Evolutionary conservation across 1,140 invertebrate genomes (phyloP).

Genomic region (Ceratina australensis): DNA sequence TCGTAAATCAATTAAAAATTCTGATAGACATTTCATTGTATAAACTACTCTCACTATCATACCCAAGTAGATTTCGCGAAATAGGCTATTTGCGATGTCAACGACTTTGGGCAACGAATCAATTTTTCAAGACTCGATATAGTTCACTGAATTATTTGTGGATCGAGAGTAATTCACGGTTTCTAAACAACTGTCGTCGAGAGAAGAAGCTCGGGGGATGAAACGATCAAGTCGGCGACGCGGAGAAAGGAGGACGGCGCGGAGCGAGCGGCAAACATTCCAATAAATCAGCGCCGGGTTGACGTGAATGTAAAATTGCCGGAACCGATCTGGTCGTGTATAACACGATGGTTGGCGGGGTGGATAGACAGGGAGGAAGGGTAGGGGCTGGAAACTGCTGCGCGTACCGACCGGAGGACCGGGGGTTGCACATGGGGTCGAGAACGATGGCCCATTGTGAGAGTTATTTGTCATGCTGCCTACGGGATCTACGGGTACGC

Average conservation of each 20-base stretch:
- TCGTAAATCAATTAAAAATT: too few species aligned
- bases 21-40: not conserved
- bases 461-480: constrained; percentile 78
- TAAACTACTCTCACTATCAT: not conserved
- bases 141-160: too few species aligned
- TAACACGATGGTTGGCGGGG: constrained; percentile 67
- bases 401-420: constrained; percentile 50
- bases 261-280: constrained; percentile 72
- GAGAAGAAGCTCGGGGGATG: too few species aligned
- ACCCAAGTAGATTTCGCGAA: too few species aligned
- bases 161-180: too few species aligned
- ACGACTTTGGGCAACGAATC: too few species aligned
- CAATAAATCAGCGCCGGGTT: constrained; percentile 75
- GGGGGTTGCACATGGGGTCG: constrained; percentile 50
- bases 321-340: constrained; percentile 78
- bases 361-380: not conserved
- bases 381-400: constrained; percentile 60
- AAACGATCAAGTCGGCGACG: not conserved
- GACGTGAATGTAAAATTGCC: constrained; percentile 78
- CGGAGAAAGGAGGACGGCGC: constrained; percentile 10
- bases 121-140: too few species aligned
- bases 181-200: too few species aligned
- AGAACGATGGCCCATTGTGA: constrained; percentile 74
- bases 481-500: constrained; percentile 68
- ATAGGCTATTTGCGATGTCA: too few species aligned